Conservation (phyloP, 2,113 vertebrate species). For the Myotis davidii region DNA sequence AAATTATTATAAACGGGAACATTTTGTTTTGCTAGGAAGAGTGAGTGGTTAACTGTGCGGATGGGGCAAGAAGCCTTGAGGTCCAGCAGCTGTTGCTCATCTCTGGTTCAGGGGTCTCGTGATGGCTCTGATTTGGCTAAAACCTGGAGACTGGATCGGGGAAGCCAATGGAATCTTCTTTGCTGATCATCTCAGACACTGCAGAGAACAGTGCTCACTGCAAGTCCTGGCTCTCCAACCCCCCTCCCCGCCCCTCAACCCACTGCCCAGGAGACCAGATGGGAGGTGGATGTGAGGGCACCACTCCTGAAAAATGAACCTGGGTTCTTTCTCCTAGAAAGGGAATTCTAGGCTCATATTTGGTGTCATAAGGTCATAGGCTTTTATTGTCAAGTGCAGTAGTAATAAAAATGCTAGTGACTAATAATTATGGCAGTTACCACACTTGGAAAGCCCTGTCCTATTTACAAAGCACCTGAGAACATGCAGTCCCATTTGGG, state of each 20-base stretch:
- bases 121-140: constrained; percentile 42
- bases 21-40: constrained; percentile 72
- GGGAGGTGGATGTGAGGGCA: fast-evolving
- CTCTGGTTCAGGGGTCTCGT: constrained; percentile 31
- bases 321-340: neutral
- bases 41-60: constrained; percentile 30
- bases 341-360: neutral
- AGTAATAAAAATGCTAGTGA: neutral
- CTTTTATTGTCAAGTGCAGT: neutral
- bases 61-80: neutral
- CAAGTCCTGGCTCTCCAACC: neutral
- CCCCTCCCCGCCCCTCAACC: fast-evolving
- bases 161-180: neutral
- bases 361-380: neutral
- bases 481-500: neutral
- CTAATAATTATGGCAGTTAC: neutral
- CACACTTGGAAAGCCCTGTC: neutral
- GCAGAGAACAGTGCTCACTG: neutral
- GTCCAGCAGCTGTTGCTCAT: constrained; percentile 68
- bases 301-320: too few species aligned
- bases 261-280: fast-evolving
- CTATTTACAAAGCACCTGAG: neutral
- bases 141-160: neutral
- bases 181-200: constrained; percentile 19
- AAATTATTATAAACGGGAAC: constrained; percentile 64